phyloP scores from a whole-genome alignment of 2,888 invertebrate species.

The Colletes collaris region DNA sequence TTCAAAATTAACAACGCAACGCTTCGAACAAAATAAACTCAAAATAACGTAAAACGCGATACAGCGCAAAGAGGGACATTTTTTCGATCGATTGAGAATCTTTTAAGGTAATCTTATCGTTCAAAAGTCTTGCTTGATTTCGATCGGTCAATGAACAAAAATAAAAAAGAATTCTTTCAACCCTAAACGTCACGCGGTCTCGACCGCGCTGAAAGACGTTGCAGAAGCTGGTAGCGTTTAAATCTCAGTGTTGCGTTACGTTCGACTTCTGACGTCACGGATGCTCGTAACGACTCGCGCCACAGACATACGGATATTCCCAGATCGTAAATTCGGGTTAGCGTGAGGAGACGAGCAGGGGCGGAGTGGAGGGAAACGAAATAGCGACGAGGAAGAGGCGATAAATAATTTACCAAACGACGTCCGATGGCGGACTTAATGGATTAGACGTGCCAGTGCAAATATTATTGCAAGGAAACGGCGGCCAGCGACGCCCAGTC shows the following conservation, averaged over 20 bases:
- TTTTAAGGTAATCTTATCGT: too few relatives aligned
- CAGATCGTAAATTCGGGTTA: conserved; percentile 38
- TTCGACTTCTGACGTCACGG: conserved; percentile 39
- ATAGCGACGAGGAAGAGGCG: conserved; percentile 43
- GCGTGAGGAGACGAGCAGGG: background rate
- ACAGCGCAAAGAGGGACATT: too few relatives aligned
- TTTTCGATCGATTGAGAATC: too few relatives aligned
- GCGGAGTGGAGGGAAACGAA: conserved; percentile 6
- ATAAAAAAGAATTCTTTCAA: too few relatives aligned
- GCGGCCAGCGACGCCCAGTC: conserved; percentile 58
- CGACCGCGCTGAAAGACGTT: background rate
- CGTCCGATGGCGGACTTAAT: conserved; percentile 61
- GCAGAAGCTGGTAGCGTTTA: background rate
- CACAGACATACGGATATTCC: conserved; percentile 51
- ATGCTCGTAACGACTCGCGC: conserved; percentile 26
- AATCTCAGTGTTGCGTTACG: background rate
- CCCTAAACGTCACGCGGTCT: too few relatives aligned
- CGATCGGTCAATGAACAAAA: too few relatives aligned
- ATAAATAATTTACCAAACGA: conserved; percentile 73
- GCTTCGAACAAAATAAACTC: too few relatives aligned
- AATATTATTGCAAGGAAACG: conserved; percentile 73
- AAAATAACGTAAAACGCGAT: too few relatives aligned
- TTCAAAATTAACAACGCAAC: too few relatives aligned
- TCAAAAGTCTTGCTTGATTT: too few relatives aligned
- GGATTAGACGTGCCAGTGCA: conserved; percentile 71